Conservation (phyloP, 2,113 vertebrate species). For the Paradisaea rubra region DNA sequence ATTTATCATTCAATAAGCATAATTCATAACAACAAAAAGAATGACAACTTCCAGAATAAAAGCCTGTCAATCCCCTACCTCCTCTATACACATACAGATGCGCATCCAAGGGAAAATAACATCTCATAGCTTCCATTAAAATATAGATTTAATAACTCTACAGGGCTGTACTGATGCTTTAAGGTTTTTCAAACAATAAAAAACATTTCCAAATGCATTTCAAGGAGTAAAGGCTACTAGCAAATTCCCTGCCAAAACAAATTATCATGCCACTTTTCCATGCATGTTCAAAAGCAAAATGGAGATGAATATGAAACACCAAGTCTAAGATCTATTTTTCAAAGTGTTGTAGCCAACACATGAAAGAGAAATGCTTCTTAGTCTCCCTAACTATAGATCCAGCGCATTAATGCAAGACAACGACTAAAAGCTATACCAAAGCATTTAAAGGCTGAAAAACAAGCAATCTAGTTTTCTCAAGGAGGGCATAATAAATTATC, state of each 20-base stretch:
- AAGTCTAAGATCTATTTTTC: conserved; percentile 62
- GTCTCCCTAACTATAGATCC: conserved; percentile 42
- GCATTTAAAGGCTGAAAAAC: conserved; percentile 64
- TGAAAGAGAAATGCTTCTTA: conserved; percentile 57
- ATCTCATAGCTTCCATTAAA: neutral
- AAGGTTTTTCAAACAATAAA: conserved; percentile 29
- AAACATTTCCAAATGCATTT: conserved; percentile 16
- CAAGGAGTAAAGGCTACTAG: conserved; percentile 20
- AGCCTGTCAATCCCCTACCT: neutral
- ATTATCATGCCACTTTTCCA: conserved; percentile 28
- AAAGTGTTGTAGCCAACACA: conserved; percentile 47
- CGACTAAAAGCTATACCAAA: conserved; percentile 54
- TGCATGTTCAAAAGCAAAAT: conserved; percentile 40
- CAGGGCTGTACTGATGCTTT: neutral
- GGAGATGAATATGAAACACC: conserved; percentile 59
- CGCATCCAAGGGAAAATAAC: neutral
- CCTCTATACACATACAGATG: neutral
- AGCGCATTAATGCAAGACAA: conserved; percentile 64
- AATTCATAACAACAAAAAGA: conserved; percentile 10
- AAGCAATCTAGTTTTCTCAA: conserved; percentile 65
- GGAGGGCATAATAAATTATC: conserved; percentile 69
- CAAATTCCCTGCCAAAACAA: conserved; percentile 41
- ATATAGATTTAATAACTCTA: conserved; percentile 25
- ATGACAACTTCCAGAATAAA: conserved; percentile 3
- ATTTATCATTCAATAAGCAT: neutral